Percentiles rank a stretch among this genome's conserved stretches.
Evolutionary conservation across 1,140 invertebrate species (phyloP).

Genomic region (Ips typographus): DNA sequence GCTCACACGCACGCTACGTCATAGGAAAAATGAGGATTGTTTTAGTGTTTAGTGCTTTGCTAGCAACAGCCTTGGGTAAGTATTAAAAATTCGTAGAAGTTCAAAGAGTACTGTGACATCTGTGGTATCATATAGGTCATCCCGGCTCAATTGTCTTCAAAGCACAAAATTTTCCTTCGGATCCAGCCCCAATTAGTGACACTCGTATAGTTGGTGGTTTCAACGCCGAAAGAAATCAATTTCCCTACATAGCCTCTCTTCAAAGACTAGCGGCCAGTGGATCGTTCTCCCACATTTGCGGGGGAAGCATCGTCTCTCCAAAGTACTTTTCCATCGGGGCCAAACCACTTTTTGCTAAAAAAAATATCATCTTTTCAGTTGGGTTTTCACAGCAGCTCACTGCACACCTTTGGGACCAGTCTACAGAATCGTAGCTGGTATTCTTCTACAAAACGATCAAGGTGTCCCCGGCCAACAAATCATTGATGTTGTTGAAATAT

Average conservation of each 20-base stretch:
- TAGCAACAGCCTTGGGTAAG: background rate
- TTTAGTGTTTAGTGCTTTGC: slow-evolving; percentile 4
- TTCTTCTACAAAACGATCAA: slow-evolving; percentile 9
- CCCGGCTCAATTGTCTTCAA: background rate
- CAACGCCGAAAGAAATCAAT: slow-evolving; percentile 37
- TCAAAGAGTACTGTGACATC: background rate
- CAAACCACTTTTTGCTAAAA: background rate
- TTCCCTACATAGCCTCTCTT: slow-evolving; percentile 39
- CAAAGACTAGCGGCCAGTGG: slow-evolving; percentile 16
- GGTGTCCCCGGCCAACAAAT: slow-evolving; percentile 15
- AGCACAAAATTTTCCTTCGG: background rate
- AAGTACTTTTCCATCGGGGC: background rate
- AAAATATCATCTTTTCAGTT: slow-evolving; percentile 3
- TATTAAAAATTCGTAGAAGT: background rate
- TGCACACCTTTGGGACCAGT: background rate
- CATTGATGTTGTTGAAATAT: background rate
- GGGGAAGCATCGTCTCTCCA: slow-evolving; percentile 21
- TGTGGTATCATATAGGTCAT: background rate
- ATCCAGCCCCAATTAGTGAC: background rate
- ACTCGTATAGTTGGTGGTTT: slow-evolving; percentile 30
- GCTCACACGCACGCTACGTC: too few species aligned
- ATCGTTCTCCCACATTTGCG: slow-evolving; percentile 23
- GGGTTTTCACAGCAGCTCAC: slow-evolving; percentile 25
- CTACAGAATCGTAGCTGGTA: slow-evolving; percentile 21
- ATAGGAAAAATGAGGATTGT: background rate